Conservation (phyloP, 2,797 vertebrate species). For the Argyrosomus regius region DNA sequence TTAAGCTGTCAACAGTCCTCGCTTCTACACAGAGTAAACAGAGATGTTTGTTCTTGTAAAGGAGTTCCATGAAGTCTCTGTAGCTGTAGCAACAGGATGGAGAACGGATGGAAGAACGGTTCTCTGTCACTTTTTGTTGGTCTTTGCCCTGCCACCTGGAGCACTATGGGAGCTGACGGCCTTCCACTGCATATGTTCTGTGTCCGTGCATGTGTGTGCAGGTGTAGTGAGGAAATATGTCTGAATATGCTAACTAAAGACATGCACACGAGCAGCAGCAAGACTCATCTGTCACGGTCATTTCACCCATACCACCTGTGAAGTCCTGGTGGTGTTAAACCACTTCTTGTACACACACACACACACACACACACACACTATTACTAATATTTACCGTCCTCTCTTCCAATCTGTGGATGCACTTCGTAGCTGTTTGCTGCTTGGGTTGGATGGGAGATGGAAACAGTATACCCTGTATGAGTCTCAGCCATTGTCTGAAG, state of each 20-base stretch:
- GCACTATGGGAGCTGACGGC: constrained; percentile 30
- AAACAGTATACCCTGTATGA: no score
- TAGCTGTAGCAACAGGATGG: background rate
- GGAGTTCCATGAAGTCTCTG: background rate
- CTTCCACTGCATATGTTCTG: constrained; percentile 39
- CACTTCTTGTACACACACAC: constrained; percentile 5
- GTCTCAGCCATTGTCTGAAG: no score
- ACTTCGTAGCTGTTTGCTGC: constrained; percentile 59
- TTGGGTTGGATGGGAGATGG: constrained; percentile 29
- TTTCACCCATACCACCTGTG: background rate
- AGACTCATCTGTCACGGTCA: background rate
- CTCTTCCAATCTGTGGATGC: constrained; percentile 43
- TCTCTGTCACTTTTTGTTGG: constrained; percentile 28
- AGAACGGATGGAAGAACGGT: background rate
- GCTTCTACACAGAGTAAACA: background rate
- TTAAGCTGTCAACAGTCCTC: constrained; percentile 45
- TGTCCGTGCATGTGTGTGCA: constrained; percentile 25
- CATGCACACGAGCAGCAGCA: background rate
- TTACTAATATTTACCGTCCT: constrained; percentile 76
- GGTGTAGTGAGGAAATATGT: constrained; percentile 23
- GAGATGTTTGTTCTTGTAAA: background rate
- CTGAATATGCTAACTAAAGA: constrained; percentile 20
- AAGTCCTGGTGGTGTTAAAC: constrained; percentile 17
- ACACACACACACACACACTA: constrained; percentile 5
- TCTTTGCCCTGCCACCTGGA: constrained; percentile 44